phyloP scores from a whole-genome alignment of 2,888 invertebrate genomes.

The Lamellibrachia columna region DNA sequence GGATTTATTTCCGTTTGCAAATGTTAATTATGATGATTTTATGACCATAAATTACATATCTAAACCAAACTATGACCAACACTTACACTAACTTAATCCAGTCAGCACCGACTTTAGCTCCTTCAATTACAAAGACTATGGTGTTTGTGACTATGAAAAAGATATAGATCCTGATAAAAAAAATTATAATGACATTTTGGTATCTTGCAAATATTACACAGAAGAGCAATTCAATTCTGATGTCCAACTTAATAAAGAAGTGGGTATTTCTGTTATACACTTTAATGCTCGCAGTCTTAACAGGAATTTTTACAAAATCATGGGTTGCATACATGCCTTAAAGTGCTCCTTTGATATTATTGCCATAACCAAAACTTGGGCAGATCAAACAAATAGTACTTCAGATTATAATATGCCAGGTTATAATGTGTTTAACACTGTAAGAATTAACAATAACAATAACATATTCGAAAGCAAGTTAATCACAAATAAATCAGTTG shows the following conservation, averaged over 20 bases:
- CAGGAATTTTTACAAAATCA: neutral
- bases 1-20: too few relatives aligned
- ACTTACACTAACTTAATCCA: neutral
- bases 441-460: neutral
- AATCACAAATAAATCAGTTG: too few relatives aligned
- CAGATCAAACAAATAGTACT: too few relatives aligned
- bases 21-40: neutral
- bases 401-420: neutral
- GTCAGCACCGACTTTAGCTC: neutral
- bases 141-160: neutral
- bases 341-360: too few relatives aligned
- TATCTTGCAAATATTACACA: neutral
- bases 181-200: neutral
- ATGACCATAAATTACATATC: neutral
- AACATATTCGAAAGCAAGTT: too few relatives aligned
- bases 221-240: neutral
- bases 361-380: too few relatives aligned
- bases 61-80: neutral
- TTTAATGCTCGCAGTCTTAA: constrained; percentile 7
- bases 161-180: neutral
- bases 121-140: neutral
- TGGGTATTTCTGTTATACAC: neutral
- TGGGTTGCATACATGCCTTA: neutral
- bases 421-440: neutral
- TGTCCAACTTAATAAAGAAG: neutral